Conservation (phyloP, 37 sponge, comb jelly and placozoan genomes). For the Lycopodina hypogea region DNA sequence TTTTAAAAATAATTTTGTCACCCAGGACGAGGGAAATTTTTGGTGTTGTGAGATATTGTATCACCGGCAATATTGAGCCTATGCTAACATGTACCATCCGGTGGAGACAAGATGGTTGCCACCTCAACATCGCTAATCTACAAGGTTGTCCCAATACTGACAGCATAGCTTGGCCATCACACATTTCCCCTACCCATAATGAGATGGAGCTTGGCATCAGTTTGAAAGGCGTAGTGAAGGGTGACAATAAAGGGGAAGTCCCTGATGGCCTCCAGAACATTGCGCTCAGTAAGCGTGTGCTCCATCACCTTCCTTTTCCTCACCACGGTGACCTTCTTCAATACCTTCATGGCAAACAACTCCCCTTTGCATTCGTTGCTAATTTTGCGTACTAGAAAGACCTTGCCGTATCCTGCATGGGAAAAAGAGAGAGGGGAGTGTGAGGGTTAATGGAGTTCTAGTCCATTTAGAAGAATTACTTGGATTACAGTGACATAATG, state of each 20-base stretch:
- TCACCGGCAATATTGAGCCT: too few relatives aligned
- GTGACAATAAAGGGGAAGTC: slow-evolving; percentile 96
- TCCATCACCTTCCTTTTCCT: slow-evolving; percentile 93
- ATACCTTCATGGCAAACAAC: slow-evolving; percentile 98
- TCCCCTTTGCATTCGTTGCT: slow-evolving; percentile 61
- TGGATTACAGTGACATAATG: neutral
- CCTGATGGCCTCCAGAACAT: slow-evolving; percentile 87
- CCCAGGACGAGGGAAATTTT: too few relatives aligned
- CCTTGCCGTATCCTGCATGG: slow-evolving; percentile 93
- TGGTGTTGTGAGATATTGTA: too few relatives aligned
- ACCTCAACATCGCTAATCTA: too few relatives aligned
- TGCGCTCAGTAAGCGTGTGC: slow-evolving; percentile 92
- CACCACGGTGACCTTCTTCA: slow-evolving; percentile 89
- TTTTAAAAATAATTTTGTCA: too few relatives aligned
- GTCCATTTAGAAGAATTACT: neutral
- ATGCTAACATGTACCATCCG: too few relatives aligned
- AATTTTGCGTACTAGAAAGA: slow-evolving; percentile 90
- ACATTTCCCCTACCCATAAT: slow-evolving; percentile 77
- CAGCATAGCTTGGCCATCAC: too few relatives aligned
- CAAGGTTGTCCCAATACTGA: too few relatives aligned
- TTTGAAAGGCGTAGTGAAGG: slow-evolving; percentile 97
- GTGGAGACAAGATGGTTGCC: too few relatives aligned
- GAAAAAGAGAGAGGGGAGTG: neutral
- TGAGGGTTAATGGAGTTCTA: neutral
- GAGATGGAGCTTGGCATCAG: slow-evolving; percentile 92